Evolutionary conservation across 2,797 vertebrate species (phyloP).

Genomic region (Anolis apletophallus): DNA sequence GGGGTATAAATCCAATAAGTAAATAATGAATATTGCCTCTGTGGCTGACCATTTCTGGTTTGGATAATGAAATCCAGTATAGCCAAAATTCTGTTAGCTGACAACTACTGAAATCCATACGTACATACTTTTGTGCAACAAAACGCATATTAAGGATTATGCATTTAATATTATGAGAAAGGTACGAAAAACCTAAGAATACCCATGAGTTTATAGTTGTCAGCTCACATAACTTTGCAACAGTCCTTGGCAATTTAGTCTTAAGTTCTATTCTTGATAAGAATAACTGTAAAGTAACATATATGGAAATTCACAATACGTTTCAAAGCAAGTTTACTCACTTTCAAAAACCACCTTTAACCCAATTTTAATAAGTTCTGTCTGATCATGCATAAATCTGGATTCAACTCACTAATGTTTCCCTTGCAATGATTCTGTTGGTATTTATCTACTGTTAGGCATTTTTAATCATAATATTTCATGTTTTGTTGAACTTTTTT

Average conservation of each 20-base stretch:
- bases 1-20: too few relatives aligned
- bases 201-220: neutral
- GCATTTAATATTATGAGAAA: neutral
- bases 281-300: neutral
- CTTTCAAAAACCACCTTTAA: neutral
- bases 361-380: neutral
- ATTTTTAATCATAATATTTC: too few relatives aligned
- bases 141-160: neutral
- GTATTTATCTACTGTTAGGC: neutral
- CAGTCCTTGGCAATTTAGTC: constrained; percentile 11
- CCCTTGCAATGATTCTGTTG: too few relatives aligned
- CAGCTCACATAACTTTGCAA: neutral
- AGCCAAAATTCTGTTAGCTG: neutral
- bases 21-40: too few relatives aligned
- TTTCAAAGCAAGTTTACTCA: neutral
- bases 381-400: neutral
- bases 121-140: neutral
- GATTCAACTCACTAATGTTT: neutral
- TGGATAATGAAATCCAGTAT: neutral
- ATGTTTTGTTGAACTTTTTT: neutral
- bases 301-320: neutral
- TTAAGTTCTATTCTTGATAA: neutral
- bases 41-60: too few relatives aligned
- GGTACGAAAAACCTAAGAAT: neutral
- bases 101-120: neutral